Base-by-base conservation (phyloP, 2,888 invertebrate species). In the Marronus borbonicus region DNA sequence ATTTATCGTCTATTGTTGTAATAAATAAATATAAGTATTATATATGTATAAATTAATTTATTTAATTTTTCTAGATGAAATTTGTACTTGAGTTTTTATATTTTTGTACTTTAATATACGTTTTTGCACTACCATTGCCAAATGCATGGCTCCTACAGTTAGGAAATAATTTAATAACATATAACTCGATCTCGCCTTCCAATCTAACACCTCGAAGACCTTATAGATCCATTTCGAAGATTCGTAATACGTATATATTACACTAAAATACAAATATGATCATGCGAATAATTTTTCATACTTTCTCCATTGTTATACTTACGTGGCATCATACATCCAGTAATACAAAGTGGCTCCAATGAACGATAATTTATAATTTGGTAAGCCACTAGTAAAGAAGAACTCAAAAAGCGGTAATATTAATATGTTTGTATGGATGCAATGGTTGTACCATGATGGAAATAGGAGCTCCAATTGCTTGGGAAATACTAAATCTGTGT, bases 201-300 rank as follows among this genome's bases (percentile, higher is more conserved):
- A 84, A 28, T 77, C 78, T 14, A 85, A 68, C n/a, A 81, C 78
- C 12, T 81, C 81, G 66, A 85, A 83, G 20, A 86, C 65, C 7
- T 85, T 85, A 76, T 86, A 86, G 8, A 85, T 80, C 86, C 86
- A 86, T 31, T 81, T 76, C 14, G 84, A 84, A 28, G 82, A 83
- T 74, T 83, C 80, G 28, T 83, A 81, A 77, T 85, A 85, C 0
- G 85, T 85, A 62, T 79, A 82, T 31, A 84, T 69, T 20, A 85
- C 79, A 39, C 86, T 86, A 28, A 28, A 28, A 28, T 1, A 28
- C 28, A 1, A 28, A 28, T 4, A 28, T 28, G 1, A 28, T 28
- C 28, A 28, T 28, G 2, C 28, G 4, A 28, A 28, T 28, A 31
- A 31, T 50, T 31, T 60, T 36, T 17, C 4, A 78, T 31, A 66